Evolutionary conservation across 2,113 vertebrate species (phyloP).

Genomic region (Falco punctatus): DNA sequence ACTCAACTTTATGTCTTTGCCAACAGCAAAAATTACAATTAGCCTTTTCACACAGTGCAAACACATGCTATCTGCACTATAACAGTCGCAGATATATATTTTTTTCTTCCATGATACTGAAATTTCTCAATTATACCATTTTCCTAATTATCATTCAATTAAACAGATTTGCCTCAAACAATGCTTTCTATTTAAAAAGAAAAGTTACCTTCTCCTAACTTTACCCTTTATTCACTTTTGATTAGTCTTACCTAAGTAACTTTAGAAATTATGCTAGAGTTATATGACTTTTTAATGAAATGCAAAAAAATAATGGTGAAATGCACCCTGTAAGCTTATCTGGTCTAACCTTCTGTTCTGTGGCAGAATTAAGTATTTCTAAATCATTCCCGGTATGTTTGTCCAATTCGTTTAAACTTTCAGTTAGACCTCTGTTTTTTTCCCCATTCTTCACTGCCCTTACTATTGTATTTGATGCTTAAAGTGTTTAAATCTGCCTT

Average conservation of each 20-base stretch:
- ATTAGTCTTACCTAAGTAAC: background rate
- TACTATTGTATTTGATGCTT: background rate
- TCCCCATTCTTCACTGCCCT: background rate
- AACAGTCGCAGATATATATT: background rate
- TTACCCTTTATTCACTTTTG: background rate
- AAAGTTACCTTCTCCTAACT: background rate
- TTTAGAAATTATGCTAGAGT: background rate
- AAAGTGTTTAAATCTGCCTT: background rate
- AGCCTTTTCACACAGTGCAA: background rate
- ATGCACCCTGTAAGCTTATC: background rate
- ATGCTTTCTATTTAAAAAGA: background rate
- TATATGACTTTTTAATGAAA: background rate
- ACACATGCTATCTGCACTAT: background rate
- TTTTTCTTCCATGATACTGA: background rate
- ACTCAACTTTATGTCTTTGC: background rate
- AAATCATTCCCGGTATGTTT: background rate
- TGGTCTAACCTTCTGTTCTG: background rate
- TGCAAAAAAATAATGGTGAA: background rate
- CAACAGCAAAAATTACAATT: background rate
- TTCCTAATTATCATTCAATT: background rate
- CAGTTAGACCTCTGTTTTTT: background rate
- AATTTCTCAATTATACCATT: background rate
- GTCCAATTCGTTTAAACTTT: background rate
- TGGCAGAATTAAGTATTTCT: background rate
- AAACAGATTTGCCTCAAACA: background rate